These are phyloP conservation scores for Ptiloglossa arizonensis DNA, from an alignment of 1,140 invertebrate species.

Conservation along the genomic window DNA sequence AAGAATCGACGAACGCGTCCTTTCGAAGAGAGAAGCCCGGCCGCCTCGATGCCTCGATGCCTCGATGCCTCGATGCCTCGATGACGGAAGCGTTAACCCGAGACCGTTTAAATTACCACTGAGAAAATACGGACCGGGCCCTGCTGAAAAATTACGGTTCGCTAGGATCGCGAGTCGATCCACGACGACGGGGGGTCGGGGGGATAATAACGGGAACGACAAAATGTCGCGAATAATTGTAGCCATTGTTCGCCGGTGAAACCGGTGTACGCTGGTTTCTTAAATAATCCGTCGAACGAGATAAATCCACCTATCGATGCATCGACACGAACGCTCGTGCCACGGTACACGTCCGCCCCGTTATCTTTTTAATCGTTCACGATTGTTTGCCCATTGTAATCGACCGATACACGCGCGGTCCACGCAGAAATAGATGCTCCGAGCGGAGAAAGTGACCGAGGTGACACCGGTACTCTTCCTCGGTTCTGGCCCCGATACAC, in stretches of 20 bases:
- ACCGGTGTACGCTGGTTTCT: not conserved
- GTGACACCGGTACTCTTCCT: conserved; percentile 71
- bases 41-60: not conserved
- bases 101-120: conserved; percentile 34
- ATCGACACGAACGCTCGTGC: conserved; percentile 27
- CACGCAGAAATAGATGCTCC: conserved; percentile 62
- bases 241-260: conserved; percentile 9
- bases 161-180: too few relatives aligned
- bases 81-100: conserved; percentile 49
- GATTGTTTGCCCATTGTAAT: conserved; percentile 35
- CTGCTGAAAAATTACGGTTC: too few relatives aligned
- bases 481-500: conserved; percentile 29
- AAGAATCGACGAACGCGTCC: not conserved
- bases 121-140: too few relatives aligned
- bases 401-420: not conserved
- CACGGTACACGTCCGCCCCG: not conserved
- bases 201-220: not conserved
- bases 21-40: too few relatives aligned
- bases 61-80: not conserved
- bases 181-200: too few relatives aligned
- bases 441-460: conserved; percentile 70
- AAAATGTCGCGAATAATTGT: not conserved
- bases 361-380: conserved; percentile 39
- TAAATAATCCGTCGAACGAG: conserved; percentile 4
- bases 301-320: conserved; percentile 27